Evolutionary conservation across 1,140 invertebrate genomes (phyloP).

Genomic region (Penaeus chinensis): DNA sequence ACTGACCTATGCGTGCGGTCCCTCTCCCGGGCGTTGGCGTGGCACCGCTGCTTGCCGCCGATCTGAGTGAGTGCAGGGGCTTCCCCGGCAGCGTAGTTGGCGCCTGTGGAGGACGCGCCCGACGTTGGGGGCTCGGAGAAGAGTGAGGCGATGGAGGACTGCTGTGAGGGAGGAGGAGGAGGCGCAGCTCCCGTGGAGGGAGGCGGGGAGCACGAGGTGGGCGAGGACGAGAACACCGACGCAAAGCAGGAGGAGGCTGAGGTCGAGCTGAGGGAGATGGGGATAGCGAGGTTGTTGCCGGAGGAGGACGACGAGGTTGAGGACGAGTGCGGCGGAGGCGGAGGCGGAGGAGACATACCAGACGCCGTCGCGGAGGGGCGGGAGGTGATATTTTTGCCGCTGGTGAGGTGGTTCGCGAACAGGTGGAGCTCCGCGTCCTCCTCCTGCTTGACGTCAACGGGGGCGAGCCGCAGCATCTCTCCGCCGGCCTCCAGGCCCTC

Average conservation of each 20-base stretch:
- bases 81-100: slow-evolving; percentile 23
- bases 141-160: not conserved
- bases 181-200: not conserved
- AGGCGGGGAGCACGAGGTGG: not conserved
- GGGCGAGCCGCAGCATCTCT: slow-evolving; percentile 32
- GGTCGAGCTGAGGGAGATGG: not conserved
- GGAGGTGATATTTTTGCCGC: not conserved
- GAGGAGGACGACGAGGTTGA: not conserved
- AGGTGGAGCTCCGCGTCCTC: slow-evolving; percentile 32
- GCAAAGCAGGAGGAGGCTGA: not conserved
- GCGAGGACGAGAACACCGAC: slow-evolving; percentile 7
- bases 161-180: slow-evolving; percentile 10
- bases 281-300: not conserved
- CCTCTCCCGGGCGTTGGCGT: slow-evolving; percentile 70
- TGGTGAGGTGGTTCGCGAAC: slow-evolving; percentile 27
- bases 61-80: slow-evolving; percentile 5
- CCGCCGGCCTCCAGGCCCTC: slow-evolving; percentile 36
- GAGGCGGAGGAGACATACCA: not conserved
- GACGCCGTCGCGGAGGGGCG: not conserved
- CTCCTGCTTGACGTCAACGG: slow-evolving; percentile 46
- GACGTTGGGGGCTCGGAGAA: not conserved
- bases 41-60: slow-evolving; percentile 59
- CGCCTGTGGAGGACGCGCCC: not conserved
- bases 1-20: slow-evolving; percentile 70
- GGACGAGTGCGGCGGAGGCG: not conserved